A percentile compares a stretch with the other conserved stretches of the same genome.
These are phyloP conservation scores for Ochotona princeps DNA, from an alignment of 2,113 vertebrate genomes.

Conservation along the genomic window DNA sequence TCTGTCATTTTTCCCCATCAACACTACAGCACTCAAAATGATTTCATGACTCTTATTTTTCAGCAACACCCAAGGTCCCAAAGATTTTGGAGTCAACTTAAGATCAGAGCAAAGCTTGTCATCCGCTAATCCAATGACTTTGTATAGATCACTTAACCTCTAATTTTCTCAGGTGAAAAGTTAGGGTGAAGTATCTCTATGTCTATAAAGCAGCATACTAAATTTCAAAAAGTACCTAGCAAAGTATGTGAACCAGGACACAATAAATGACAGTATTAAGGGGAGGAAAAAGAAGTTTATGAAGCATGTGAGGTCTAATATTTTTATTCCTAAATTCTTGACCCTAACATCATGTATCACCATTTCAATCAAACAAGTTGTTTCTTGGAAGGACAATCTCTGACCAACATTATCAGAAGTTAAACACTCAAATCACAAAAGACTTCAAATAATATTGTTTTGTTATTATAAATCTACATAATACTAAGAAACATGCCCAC, in stretches of 20 bases:
- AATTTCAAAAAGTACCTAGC: background rate
- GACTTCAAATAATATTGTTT: background rate
- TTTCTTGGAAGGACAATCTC: background rate
- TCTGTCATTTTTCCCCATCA: background rate
- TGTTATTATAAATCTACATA: background rate
- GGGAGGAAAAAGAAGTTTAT: conserved; percentile 16
- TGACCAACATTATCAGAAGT: background rate
- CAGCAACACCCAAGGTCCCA: background rate
- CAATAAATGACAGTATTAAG: background rate
- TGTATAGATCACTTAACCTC: background rate
- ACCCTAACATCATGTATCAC: background rate
- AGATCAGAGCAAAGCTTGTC: background rate
- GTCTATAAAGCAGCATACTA: background rate
- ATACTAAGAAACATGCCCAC: background rate
- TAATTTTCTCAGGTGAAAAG: conserved; percentile 19
- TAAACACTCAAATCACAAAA: background rate
- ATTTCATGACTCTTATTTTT: background rate
- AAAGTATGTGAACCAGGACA: background rate
- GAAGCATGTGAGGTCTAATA: background rate
- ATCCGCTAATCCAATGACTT: background rate
- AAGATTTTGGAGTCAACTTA: background rate
- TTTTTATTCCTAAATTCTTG: background rate
- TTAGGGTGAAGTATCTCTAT: background rate
- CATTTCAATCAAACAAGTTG: conserved; percentile 3
- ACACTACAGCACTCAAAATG: background rate